phyloP scores from a whole-genome alignment of 37 sponge, comb jelly and placozoan species.

The Crambe crambe region DNA sequence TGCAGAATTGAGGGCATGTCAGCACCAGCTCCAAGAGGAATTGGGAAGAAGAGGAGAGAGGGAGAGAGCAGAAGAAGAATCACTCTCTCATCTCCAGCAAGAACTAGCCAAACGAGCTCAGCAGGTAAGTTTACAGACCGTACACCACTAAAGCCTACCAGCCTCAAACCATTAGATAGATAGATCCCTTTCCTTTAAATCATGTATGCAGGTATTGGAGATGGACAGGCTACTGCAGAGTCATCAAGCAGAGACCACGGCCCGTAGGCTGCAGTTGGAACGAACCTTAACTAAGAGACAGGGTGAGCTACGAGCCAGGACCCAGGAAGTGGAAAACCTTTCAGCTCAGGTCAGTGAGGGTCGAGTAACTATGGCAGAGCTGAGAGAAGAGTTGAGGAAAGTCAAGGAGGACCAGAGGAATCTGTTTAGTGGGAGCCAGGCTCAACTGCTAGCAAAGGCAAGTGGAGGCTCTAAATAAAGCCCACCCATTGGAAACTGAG shows the following conservation, averaged over 20 bases:
- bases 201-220: constrained; percentile 53
- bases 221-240: constrained; percentile 60
- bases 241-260: constrained; percentile 77
- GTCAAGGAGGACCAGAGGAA: not conserved
- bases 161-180: not conserved
- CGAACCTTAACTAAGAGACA: constrained; percentile 60
- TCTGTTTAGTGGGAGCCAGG: constrained; percentile 1
- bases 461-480: not conserved
- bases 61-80: constrained; percentile 32
- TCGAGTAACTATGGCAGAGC: not conserved
- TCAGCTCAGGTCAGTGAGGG: constrained; percentile 5
- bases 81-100: constrained; percentile 40
- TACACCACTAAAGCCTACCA: not conserved
- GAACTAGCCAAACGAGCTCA: constrained; percentile 63
- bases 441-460: constrained; percentile 23
- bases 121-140: constrained; percentile 35
- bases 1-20: constrained; percentile 8
- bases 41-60: constrained; percentile 30
- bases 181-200: not conserved
- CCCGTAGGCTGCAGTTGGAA: constrained; percentile 66
- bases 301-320: constrained; percentile 50
- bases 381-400: not conserved
- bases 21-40: constrained; percentile 19
- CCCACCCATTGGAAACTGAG: not conserved
- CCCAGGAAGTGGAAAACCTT: constrained; percentile 68